Evolutionary conservation across 1,140 invertebrate genomes (phyloP).

Genomic region (Chironomus tepperi): DNA sequence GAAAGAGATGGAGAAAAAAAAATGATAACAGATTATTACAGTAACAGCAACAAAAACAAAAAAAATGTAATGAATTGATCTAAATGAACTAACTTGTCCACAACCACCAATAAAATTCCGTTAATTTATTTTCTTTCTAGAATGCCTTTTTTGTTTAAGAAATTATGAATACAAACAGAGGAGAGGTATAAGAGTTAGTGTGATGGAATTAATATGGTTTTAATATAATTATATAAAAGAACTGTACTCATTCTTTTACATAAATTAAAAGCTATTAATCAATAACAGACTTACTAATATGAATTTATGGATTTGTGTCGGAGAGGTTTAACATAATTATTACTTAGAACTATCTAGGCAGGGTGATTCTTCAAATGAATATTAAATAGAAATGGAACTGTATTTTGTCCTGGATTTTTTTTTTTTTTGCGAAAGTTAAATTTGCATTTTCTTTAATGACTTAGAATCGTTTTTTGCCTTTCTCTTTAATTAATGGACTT

Average conservation of each 20-base stretch:
- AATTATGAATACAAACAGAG: too few relatives aligned
- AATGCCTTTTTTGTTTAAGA: background rate
- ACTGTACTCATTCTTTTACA: background rate
- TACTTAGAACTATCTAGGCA: too few relatives aligned
- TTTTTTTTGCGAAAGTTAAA: too few relatives aligned
- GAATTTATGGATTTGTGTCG: background rate
- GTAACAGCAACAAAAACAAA: too few relatives aligned
- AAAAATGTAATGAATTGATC: background rate
- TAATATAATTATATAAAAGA: background rate
- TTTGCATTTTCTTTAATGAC: too few relatives aligned
- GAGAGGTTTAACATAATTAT: too few relatives aligned
- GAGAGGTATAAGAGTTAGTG: too few relatives aligned
- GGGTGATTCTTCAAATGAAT: too few relatives aligned
- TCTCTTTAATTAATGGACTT: too few relatives aligned
- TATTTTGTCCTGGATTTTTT: too few relatives aligned
- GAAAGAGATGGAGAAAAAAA: background rate
- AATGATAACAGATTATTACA: background rate
- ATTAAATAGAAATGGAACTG: too few relatives aligned
- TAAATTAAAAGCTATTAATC: constrained; percentile 15
- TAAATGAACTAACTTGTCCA: constrained; percentile 23
- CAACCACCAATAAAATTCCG: constrained; percentile 15
- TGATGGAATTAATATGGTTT: background rate
- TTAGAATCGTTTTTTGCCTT: too few relatives aligned
- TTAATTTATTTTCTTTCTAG: background rate
- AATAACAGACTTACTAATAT: background rate